These are phyloP conservation scores for Phyllostomus hastatus DNA, from an alignment of 2,113 vertebrate species.

Conservation along the genomic window DNA sequence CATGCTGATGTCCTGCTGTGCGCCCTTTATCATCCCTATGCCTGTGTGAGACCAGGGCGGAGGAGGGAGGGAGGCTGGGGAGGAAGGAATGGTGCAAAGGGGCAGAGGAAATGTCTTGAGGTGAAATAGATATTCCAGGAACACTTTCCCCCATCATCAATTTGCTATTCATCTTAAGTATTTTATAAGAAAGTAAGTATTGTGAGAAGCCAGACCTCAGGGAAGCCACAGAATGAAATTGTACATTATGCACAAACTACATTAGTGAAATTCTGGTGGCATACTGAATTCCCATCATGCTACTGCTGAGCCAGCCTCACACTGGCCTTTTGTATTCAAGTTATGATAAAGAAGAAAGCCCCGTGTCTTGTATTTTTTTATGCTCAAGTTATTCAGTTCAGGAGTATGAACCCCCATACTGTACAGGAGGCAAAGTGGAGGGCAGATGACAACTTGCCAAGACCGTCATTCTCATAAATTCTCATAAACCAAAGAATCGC, in stretches of 20 bases:
- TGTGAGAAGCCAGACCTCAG: not conserved
- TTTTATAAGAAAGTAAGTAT: not conserved
- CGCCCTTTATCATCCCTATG: not conserved
- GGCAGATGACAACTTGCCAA: not conserved
- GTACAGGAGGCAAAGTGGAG: not conserved
- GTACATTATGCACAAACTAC: not conserved
- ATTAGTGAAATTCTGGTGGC: not conserved
- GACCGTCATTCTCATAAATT: not conserved
- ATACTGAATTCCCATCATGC: not conserved
- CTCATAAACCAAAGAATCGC: not conserved
- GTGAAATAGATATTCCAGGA: not conserved
- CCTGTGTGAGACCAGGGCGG: not conserved
- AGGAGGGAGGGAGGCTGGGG: no score
- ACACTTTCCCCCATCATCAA: not conserved
- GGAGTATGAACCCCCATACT: not conserved
- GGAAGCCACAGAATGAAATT: not conserved
- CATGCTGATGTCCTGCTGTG: not conserved
- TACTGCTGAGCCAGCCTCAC: not conserved
- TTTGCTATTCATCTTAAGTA: not conserved
- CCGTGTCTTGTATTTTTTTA: not conserved
- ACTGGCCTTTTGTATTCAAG: not conserved
- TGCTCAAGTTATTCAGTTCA: not conserved
- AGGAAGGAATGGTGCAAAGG: not conserved
- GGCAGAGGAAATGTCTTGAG: not conserved
- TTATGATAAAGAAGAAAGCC: not conserved